Conservation (phyloP, 2,888 invertebrate genomes). For the Dioctria linearis region DNA sequence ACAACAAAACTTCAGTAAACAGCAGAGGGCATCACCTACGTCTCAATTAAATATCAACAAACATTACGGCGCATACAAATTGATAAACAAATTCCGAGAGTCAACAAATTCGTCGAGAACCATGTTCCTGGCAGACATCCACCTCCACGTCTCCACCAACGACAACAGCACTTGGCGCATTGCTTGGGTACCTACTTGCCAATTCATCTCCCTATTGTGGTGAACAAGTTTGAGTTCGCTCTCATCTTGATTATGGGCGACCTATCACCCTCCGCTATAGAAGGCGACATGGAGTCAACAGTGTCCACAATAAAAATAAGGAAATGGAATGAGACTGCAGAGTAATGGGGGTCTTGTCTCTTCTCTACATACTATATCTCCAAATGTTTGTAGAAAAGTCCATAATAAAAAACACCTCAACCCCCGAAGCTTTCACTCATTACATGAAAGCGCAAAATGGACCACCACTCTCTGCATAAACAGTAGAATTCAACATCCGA, state of each 20-base stretch:
- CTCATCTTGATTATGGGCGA: slow-evolving; percentile 56
- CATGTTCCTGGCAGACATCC: slow-evolving; percentile 45
- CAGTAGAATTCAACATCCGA: not conserved
- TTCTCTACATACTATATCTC: not conserved
- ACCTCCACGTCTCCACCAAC: slow-evolving; percentile 26
- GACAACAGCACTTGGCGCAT: slow-evolving; percentile 36
- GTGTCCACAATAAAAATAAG: slow-evolving; percentile 44
- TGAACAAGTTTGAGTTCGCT: slow-evolving; percentile 53
- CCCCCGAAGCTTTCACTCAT: slow-evolving; percentile 37
- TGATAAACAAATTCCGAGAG: slow-evolving; percentile 61
- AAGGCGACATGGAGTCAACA: slow-evolving; percentile 49
- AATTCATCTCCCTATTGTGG: slow-evolving; percentile 54
- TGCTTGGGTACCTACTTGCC: slow-evolving; percentile 50
- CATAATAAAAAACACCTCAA: not conserved
- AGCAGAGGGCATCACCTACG: slow-evolving; percentile 57
- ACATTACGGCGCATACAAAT: slow-evolving; percentile 62
- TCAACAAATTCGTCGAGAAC: slow-evolving; percentile 60
- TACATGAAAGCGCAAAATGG: slow-evolving; percentile 38
- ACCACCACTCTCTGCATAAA: slow-evolving; percentile 39
- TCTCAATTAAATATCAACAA: slow-evolving; percentile 63
- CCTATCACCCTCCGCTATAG: slow-evolving; percentile 48
- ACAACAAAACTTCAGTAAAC: slow-evolving; percentile 53
- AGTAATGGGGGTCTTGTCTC: not conserved
- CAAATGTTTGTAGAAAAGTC: not conserved
- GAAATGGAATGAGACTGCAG: slow-evolving; percentile 22